Percentiles rank a stretch among this genome's conserved stretches.
phyloP scores from a whole-genome alignment of 2,113 vertebrate species.

The Plotosus lineatus region DNA sequence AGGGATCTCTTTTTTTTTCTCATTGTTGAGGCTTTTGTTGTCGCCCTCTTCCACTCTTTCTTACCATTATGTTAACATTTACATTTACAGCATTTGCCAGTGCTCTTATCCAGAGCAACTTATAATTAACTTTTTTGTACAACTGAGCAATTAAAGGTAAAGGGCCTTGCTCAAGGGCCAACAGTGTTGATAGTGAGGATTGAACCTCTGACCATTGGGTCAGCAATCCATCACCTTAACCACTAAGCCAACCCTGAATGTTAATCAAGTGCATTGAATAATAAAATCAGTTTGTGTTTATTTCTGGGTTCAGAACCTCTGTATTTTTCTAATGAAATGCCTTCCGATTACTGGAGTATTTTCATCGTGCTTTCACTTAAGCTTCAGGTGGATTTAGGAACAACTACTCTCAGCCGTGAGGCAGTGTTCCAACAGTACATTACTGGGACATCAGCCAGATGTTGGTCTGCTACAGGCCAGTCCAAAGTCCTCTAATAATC shows the following conservation, averaged over 20 bases:
- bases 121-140: too few species aligned
- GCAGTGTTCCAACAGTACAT: constrained; percentile 65
- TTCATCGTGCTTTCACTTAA: constrained; percentile 10
- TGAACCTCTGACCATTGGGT: too few species aligned
- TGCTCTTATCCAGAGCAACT: too few species aligned
- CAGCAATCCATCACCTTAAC: too few species aligned
- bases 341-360: background rate
- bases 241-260: too few species aligned
- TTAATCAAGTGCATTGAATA: background rate
- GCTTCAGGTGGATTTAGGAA: constrained; percentile 53
- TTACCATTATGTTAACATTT: background rate
- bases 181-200: too few species aligned
- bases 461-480: constrained; percentile 48
- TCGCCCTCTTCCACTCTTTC: constrained; percentile 2
- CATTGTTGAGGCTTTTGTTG: constrained; percentile 21
- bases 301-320: background rate
- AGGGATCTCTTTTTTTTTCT: constrained; percentile 20
- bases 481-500: constrained; percentile 16
- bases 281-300: background rate
- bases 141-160: too few species aligned
- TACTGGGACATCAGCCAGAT: constrained; percentile 70
- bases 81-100: too few species aligned
- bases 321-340: background rate
- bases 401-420: constrained; percentile 65
- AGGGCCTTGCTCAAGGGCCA: too few species aligned